Conservation (phyloP, 1,140 invertebrate species). For the Tetragnatha versicolor region DNA sequence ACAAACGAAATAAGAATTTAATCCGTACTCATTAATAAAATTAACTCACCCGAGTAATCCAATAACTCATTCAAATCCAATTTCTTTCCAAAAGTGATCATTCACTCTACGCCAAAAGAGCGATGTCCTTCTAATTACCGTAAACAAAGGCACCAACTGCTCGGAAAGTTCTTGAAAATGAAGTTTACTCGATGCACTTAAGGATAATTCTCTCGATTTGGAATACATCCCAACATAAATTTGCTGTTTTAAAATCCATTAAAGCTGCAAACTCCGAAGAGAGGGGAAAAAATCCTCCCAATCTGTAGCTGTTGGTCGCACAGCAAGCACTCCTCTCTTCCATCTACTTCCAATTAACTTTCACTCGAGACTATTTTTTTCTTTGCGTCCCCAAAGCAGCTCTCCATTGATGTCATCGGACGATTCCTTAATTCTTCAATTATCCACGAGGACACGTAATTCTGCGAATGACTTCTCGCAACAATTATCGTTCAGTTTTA, state of each 20-base stretch:
- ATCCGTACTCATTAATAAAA: too few species aligned
- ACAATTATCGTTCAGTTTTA: slow-evolving; percentile 41
- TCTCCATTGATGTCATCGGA: not conserved
- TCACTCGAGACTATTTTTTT: not conserved
- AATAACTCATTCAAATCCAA: too few species aligned
- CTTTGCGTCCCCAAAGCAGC: not conserved
- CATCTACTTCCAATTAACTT: not conserved
- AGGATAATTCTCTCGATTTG: too few species aligned
- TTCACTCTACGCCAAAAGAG: too few species aligned
- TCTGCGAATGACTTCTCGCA: slow-evolving; percentile 37
- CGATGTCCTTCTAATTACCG: too few species aligned
- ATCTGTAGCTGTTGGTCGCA: not conserved
- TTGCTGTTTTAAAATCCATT: slow-evolving; percentile 7
- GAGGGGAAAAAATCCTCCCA: not conserved
- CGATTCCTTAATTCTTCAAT: slow-evolving; percentile 14
- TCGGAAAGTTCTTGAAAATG: too few species aligned
- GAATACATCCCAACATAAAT: too few species aligned
- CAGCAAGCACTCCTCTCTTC: not conserved
- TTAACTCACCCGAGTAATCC: too few species aligned
- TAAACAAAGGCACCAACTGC: too few species aligned
- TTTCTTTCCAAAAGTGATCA: too few species aligned
- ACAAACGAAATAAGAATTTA: too few species aligned
- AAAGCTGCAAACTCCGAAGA: not conserved
- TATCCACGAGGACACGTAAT: slow-evolving; percentile 13
- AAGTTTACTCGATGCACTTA: too few species aligned